Base-by-base conservation (phyloP, 1,140 invertebrate species). In the Drosophila varians region DNA sequence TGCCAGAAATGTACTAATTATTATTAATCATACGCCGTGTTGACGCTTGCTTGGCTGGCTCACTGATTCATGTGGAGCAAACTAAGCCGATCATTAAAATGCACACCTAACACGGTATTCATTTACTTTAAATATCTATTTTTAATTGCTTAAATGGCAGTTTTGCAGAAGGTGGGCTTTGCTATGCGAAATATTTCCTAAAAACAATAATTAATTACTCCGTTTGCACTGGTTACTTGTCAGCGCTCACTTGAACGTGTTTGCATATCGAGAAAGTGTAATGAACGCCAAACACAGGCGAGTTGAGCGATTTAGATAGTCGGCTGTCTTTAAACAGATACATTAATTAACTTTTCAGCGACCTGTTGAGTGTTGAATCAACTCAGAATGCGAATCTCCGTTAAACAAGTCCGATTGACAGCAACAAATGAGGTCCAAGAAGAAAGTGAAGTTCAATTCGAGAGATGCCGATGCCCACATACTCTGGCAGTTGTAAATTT, bases 11-110 rank as follows among this genome's bases (percentile, higher is more conserved):
- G 36, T 16, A n/a, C 28, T 31, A 48, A 64, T 64, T 40, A 16
- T 26, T 11, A 38, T 61, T 26, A 86, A 71, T 72, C 79, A 83
- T 86, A 72, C 71, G 54, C 71, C 60, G 36, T 71, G 79, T 75
- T 66, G 51, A n/a, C 48, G 21, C 9, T 14, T 16, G n/a, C 51
- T 49, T 36, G n/a, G 16, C 40, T 14, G 72, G 40, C 18, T 19
- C 48, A 38, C 54, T 47, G 53, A 66, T 43, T 66, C 62, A 65
- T 62, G 46, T 18, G 11, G 9, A 43, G 38, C 25, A n/a, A 38
- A 11, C 5, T 12, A 4, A 19, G 28, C 21, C 25, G 62, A 21
- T 43, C 43, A 68, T 66, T 48, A 26, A 42, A 40, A 11, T 16
- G 3, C 12, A 21, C 21, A 23, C n/a, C 9, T 3, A 6, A 46